Conservation (phyloP, 2,797 vertebrate genomes). For the Kryptopterus vitreolus region DNA sequence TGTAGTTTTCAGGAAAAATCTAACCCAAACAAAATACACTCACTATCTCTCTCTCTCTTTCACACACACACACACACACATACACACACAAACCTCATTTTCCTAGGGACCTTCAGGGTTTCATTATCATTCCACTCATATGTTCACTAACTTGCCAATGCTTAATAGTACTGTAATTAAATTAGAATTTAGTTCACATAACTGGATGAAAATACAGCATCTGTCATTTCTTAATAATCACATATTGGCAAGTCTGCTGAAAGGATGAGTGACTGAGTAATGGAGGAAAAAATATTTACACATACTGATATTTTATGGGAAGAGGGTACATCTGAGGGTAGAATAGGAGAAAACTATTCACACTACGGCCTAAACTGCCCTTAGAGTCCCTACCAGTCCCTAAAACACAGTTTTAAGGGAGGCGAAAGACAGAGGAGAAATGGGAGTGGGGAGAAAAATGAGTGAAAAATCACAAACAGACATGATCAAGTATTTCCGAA, state of each 20-base stretch:
- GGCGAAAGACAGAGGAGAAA: slow-evolving; percentile 55
- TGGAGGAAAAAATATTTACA: slow-evolving; percentile 35
- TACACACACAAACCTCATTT: slow-evolving; percentile 29
- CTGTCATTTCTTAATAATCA: slow-evolving; percentile 55
- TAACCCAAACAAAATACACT: slow-evolving; percentile 46
- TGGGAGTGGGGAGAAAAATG: slow-evolving; percentile 47
- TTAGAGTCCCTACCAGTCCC: slow-evolving; percentile 24
- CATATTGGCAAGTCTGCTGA: slow-evolving; percentile 78
- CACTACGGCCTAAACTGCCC: slow-evolving; percentile 20
- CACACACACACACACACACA: slow-evolving; percentile 36
- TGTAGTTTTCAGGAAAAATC: slow-evolving; percentile 62
- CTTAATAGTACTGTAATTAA: slow-evolving; percentile 32
- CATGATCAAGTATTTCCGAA: slow-evolving; percentile 18
- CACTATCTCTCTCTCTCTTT: no score
- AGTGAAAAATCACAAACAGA: slow-evolving; percentile 46
- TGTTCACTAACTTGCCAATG: slow-evolving; percentile 76
- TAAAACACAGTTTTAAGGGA: slow-evolving; percentile 40
- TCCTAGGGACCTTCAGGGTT: slow-evolving; percentile 64
- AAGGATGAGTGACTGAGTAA: slow-evolving; percentile 72
- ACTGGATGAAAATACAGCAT: slow-evolving; percentile 15
- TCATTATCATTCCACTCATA: slow-evolving; percentile 73
- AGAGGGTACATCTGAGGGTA: slow-evolving; percentile 16
- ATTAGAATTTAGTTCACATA: slow-evolving; percentile 32
- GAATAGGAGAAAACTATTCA: background rate
- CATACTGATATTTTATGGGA: slow-evolving; percentile 30